Evolutionary conservation across 2,888 invertebrate species (phyloP).

Genomic region (Lithophane ornitopus): DNA sequence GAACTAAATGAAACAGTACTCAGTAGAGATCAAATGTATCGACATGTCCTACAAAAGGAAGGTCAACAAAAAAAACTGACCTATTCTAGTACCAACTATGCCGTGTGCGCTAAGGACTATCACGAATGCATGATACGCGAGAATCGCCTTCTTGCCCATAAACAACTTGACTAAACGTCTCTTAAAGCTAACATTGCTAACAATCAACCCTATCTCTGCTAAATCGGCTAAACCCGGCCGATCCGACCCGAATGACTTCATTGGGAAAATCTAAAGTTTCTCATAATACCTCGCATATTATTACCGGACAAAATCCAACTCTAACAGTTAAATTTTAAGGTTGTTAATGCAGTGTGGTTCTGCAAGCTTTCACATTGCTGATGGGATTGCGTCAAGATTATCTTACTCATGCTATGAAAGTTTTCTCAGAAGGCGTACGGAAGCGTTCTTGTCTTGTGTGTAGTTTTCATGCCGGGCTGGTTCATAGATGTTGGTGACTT

Average conservation of each 20-base stretch:
- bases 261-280: constrained; percentile 66
- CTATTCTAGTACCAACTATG: not conserved
- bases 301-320: constrained; percentile 25
- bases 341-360: constrained; percentile 24
- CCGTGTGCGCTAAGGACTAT: too few species aligned
- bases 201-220: constrained; percentile 41
- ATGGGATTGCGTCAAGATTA: constrained; percentile 68
- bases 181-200: constrained; percentile 1
- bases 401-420: constrained; percentile 68
- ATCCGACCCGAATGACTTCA: constrained; percentile 64
- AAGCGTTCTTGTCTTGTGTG: constrained; percentile 41
- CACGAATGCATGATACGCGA: too few species aligned
- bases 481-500: constrained; percentile 1
- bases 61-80: not conserved
- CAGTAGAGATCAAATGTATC: not conserved
- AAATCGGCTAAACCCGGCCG: constrained; percentile 35
- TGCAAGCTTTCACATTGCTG: constrained; percentile 67
- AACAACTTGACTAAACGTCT: not conserved
- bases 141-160: not conserved
- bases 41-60: not conserved
- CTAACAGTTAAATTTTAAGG: constrained; percentile 29
- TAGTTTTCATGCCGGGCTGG: constrained; percentile 42
- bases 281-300: constrained; percentile 36
- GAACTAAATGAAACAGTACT: not conserved
- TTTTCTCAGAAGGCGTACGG: constrained; percentile 64